Evolutionary conservation across 2,797 vertebrate genomes (phyloP), one percentile per base, ranked within the genome.

Genomic region (Rhinichthys osculus): DNA sequence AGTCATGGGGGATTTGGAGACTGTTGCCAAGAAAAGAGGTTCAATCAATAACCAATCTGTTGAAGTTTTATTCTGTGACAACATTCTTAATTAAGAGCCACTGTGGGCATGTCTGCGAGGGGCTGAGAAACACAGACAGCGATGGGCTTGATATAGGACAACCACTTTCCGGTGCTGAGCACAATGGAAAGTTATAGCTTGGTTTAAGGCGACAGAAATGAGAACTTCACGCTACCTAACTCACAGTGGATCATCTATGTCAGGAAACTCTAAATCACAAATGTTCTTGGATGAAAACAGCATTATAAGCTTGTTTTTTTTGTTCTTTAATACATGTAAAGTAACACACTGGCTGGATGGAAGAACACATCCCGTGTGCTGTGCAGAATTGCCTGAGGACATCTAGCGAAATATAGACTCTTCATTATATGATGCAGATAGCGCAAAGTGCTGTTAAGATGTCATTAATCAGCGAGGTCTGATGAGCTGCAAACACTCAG

Each of bases 31-130:
- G 83, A 87, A 86, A 81, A 66, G 76, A 88, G 81, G 57, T 78
- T 64, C 70, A 87, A 90, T 90, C 88, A 82, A 90, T 89, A 90
- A 88, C 87, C 88, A 89, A 90, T 89, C 88, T 86, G 89, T 84
- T 67, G 52, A 83, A 88, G 88, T 88, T 90, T 88, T 89, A 84
- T 81, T 89, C 87, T 82, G 87, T 86, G 89, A 89, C 87, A 86
- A 82, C 50, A 81, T 70, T 89, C 83, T 90, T 90, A 90, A 90
- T 90, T 87, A 90, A 88, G 89, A 89, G 83, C 81, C 87, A 87
- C 83, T 73, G 83, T 76, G 81, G 78, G 85, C 54, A 64, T 69
- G 82, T 82, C 78, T 79, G 83, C 33, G 14, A 90, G 81, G 76
- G 54, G 59, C 69, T 64, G 74, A 71, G 83, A 78, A 88, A 83